Evolutionary conservation across 2,888 invertebrate species (phyloP), one percentile per base, ranked within the genome.

Genomic region (Athrips mouffetella): DNA sequence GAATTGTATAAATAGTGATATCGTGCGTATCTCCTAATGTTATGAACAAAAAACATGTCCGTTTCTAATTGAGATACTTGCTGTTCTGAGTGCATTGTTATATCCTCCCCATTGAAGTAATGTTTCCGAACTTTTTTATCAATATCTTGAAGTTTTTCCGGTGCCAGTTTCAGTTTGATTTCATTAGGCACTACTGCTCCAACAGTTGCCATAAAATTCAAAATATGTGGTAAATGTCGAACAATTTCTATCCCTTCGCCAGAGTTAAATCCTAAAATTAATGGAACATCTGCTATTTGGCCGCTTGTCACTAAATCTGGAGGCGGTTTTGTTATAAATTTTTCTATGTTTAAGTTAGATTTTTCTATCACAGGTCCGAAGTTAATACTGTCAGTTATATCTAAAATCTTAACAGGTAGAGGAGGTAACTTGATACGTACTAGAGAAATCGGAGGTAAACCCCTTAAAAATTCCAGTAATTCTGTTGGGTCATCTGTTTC

Each of bases 361-460:
- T 78, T 86, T 60, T 89, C 89, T 45, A 87, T 64, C 30, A 89
- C 88, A 10, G 89, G 88, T 1, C 78, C 77, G 54, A 88, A 87
- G n/a, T 70, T 55, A 54, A 87, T 74, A 44, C 62, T 54, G 54
- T 88, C 85, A 15, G 73, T 58, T 50, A 86, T 53, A 55, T 87
- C 86, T 47, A 61, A 65, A 51, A 70, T 53, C 29, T 65, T 59
- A 18, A 61, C 54, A 46, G 70, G 63, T 55, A 83, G 58, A n/a
- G 55, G 52, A 31, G 85, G 82, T 55, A 87, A 61, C 48, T 77
- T 67, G 20, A 86, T 63, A 50, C 76, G 78, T 1, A 85, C 70
- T 55, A 89, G 63, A 8, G 75, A 73, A 11, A 62, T 60, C 0
- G 66, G 62, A 1, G 87, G 85, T 10, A 76, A 63, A 10, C 49